Evolutionary conservation across 1,140 invertebrate species (phyloP).

Genomic region (Reticulitermes speratus): DNA sequence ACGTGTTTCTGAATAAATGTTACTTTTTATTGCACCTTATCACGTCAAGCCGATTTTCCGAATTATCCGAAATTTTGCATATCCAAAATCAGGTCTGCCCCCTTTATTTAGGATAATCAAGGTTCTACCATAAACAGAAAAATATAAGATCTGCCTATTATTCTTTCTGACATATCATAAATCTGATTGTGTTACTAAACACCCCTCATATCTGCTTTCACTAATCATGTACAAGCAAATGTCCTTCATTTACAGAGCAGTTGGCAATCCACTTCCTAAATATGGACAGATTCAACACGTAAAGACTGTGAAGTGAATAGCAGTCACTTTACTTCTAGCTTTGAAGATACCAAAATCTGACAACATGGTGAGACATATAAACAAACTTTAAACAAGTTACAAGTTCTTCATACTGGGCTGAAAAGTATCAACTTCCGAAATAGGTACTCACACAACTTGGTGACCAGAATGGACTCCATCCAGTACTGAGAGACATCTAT

Average conservation of each 20-base stretch:
- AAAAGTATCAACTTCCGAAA: background rate
- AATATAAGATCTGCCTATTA: too few species aligned
- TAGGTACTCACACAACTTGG: background rate
- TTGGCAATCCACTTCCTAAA: background rate
- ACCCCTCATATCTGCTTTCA: too few species aligned
- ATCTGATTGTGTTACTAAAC: too few species aligned
- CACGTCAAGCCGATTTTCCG: too few species aligned
- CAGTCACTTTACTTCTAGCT: background rate
- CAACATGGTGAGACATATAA: background rate
- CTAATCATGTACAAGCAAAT: background rate
- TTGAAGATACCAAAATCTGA: background rate
- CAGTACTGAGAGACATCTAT: background rate
- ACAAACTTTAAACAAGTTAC: background rate
- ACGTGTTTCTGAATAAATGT: too few species aligned
- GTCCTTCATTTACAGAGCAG: background rate
- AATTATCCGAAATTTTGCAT: too few species aligned
- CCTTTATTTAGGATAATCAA: too few species aligned
- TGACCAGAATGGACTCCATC: background rate
- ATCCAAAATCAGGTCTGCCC: too few species aligned
- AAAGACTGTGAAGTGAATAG: background rate
- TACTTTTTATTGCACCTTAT: too few species aligned
- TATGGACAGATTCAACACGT: background rate
- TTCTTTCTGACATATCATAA: too few species aligned
- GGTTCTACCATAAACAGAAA: too few species aligned
- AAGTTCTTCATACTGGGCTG: background rate